Base-by-base conservation (phyloP, 2,113 vertebrate species). In the Nannobrachium achirus region DNA sequence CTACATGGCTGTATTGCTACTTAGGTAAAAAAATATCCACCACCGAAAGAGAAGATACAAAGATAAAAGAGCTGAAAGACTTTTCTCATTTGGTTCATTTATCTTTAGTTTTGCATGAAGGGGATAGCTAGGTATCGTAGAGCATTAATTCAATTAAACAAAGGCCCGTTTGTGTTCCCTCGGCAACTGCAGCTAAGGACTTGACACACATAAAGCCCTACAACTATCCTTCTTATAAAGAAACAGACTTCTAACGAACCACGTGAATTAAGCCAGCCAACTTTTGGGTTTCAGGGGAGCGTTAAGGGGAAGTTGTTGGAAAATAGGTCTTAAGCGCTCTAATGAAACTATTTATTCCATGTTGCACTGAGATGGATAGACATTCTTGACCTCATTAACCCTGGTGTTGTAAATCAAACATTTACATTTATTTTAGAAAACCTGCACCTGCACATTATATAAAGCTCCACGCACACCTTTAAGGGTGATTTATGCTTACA, bases 81-180 rank as follows among this genome's bases (percentile, higher is more conserved):
- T 18, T 2, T 11, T 42, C 11, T 20, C 6, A 69, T 67, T 25
- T 15, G 59, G 25, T 73, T 58, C 62, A 60, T 72, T 75, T 85
- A 82, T 85, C 77, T 82, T 15, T 10, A 25, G 68, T 76, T 72
- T 81, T 76, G 55, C 59, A 56, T 68, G n/a, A n/a, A 52, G 71
- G 69, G 25, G 50, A 13, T 49, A 56, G 55, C n/a, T n/a, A 72
- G 66, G 53, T 70, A 81, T 81, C 60, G 14, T 55, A 50, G 8
- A 71, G 66, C 70, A 80, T 71, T 78, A 49, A 82, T 86, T 74
- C 25, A 80, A 85, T 82, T 76, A 80, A 75, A 82, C 72, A 67
- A 50, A 55, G 44, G 45, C 69, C 38, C 55, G 11, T 69, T 18
- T 7, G 51, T 69, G 66, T 53, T 67, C 73, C 45, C 50, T 73